Evolutionary conservation across 1,140 invertebrate species (phyloP), one percentile per base, ranked within the genome.

Genomic region (Zaprionus inermis): DNA sequence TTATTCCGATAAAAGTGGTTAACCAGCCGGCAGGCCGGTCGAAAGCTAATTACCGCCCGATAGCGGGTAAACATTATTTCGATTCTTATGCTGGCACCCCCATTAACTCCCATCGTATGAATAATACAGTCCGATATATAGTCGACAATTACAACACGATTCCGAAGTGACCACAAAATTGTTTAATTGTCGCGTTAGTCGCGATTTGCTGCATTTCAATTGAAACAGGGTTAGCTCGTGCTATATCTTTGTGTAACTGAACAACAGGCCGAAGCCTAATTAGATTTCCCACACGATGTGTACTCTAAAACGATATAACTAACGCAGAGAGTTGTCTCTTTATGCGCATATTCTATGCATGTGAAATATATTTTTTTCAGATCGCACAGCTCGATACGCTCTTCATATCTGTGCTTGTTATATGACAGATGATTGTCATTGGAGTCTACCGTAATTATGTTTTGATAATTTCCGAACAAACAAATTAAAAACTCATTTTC

Each of bases 181-280:
- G 20, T 69, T 49, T 69, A 73, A 69, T 73, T 61, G 38, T 30
- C 36, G 12, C 5, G 14, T 11, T 4, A 36, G 11, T 30, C 7
- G 30, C 60, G 46, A 28, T 73, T 38, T 60, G 57, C 36, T 61
- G 1, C 14, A 61, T 11, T 49, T n/a, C 22, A 60, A 72, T 54
- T 55, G 20, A 68, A 66, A 59, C 64, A 59, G 11, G 44, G 20
- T 12, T 51, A 44, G 9, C 38, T 44, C n/a, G n/a, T 44, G n/a
- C 16, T 3, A 44, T 44, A 44, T 44, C n/a, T 44, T n/a, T 44
- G n/a, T 44, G 38, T 44, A 44, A 16, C 38, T 16, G 38, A 44
- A 18, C 38, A 57, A 56, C n/a, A n/a, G 20, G 14, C 12, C 20
- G 5, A 20, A 59, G 58, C 24, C 41, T 51, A 14, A 59, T 59